phyloP scores from a whole-genome alignment of 1,140 invertebrate genomes.

The Campoletis sonorensis region DNA sequence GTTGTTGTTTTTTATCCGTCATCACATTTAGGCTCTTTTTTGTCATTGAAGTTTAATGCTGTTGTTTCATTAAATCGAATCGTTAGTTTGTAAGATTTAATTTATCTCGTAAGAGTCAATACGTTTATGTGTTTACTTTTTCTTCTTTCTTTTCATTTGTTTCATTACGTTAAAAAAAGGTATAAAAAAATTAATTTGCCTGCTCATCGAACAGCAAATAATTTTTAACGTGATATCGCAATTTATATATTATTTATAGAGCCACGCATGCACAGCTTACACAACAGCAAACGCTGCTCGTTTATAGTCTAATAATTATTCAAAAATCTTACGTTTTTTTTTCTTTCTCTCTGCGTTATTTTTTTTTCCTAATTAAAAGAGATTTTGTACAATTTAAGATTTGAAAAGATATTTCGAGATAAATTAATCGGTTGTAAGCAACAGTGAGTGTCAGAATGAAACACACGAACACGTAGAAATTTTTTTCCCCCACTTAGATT shows the following conservation, averaged over 20 bases:
- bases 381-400: too few relatives aligned
- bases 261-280: constrained; percentile 14
- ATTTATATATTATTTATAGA: not conserved
- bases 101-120: not conserved
- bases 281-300: not conserved
- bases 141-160: not conserved
- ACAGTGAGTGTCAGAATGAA: not conserved
- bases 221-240: constrained; percentile 12
- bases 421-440: not conserved
- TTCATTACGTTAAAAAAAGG: not conserved
- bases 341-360: not conserved
- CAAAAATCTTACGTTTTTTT: not conserved
- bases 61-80: not conserved
- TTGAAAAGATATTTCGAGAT: not conserved
- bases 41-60: not conserved
- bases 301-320: constrained; percentile 2
- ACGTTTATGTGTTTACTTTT: not conserved
- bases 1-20: not conserved
- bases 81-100: not conserved
- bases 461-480: not conserved
- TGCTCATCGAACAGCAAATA: not conserved
- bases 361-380: too few relatives aligned
- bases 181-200: constrained; percentile 18
- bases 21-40: constrained; percentile 3
- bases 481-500: constrained; percentile 19